Percentiles rank a stretch among this genome's conserved stretches.
Conservation (phyloP, 1,140 invertebrate genomes). For the Hypothenemus hampei region DNA sequence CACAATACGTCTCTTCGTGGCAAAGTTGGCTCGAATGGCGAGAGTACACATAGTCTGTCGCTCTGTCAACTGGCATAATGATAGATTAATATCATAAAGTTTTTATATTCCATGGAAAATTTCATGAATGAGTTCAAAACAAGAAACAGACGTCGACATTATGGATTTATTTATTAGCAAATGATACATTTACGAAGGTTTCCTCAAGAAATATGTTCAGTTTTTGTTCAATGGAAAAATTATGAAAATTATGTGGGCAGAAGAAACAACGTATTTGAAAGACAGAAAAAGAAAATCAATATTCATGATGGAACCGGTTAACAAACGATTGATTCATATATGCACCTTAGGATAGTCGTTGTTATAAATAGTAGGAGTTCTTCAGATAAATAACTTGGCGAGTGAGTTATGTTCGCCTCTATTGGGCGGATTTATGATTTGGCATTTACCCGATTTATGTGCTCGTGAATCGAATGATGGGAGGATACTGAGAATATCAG, state of each 20-base stretch:
- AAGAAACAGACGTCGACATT: no score
- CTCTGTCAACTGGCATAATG: constrained; percentile 14
- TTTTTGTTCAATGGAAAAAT: no score
- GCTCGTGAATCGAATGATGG: constrained; percentile 23
- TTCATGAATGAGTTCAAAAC: no score
- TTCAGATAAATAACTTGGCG: constrained; percentile 17
- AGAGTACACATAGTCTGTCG: constrained; percentile 14
- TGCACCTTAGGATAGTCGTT: constrained; percentile 8
- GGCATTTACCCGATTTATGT: constrained; percentile 19
- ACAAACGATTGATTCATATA: background rate
- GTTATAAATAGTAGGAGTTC: constrained; percentile 23
- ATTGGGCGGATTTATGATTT: constrained; percentile 22
- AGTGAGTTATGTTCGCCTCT: constrained; percentile 18
- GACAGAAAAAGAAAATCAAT: no score
- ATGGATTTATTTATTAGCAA: no score
- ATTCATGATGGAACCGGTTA: no score
- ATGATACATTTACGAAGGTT: no score
- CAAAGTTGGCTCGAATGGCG: constrained; percentile 16
- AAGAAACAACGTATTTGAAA: no score
- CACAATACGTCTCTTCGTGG: constrained; percentile 27
- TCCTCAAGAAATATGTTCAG: no score
- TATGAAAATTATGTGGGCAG: no score
- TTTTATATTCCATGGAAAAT: no score
- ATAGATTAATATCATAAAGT: constrained; percentile 28
- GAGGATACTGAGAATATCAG: constrained; percentile 14